Percentiles rank a stretch among this genome's conserved stretches.
These are phyloP conservation scores for Cisticola juncidis DNA, from an alignment of 2,113 vertebrate species.

Conservation along the genomic window DNA sequence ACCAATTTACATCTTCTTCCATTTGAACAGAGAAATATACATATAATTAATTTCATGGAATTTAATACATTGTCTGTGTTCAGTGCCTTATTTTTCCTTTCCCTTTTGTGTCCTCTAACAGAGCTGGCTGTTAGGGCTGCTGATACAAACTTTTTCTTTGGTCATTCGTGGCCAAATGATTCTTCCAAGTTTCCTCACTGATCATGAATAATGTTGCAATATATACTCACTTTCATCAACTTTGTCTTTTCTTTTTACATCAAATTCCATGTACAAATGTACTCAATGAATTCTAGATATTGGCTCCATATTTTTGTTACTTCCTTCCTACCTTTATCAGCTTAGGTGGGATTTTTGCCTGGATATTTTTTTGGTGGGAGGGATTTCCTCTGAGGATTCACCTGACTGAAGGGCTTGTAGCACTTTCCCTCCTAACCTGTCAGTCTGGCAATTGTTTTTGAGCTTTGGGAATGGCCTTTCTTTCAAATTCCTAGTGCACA, in stretches of 20 bases:
- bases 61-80: background rate
- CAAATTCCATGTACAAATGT: background rate
- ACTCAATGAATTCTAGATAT: background rate
- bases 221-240: background rate
- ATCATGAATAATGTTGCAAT: background rate
- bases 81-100: background rate
- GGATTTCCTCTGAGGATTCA: background rate
- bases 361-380: rapidly evolving
- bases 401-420: background rate
- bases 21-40: background rate
- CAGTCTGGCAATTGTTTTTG: background rate
- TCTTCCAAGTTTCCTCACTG: background rate
- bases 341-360: background rate
- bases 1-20: background rate
- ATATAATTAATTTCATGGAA: background rate
- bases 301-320: background rate
- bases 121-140: background rate
- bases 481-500: background rate
- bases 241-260: rapidly evolving
- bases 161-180: rapidly evolving
- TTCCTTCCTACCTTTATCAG: background rate
- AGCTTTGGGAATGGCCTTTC: background rate
- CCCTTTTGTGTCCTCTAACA: background rate
- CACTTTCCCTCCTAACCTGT: background rate
- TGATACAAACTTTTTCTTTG: background rate